phyloP scores from a whole-genome alignment of 2,888 invertebrate genomes.

The Drosophila antonietae region DNA sequence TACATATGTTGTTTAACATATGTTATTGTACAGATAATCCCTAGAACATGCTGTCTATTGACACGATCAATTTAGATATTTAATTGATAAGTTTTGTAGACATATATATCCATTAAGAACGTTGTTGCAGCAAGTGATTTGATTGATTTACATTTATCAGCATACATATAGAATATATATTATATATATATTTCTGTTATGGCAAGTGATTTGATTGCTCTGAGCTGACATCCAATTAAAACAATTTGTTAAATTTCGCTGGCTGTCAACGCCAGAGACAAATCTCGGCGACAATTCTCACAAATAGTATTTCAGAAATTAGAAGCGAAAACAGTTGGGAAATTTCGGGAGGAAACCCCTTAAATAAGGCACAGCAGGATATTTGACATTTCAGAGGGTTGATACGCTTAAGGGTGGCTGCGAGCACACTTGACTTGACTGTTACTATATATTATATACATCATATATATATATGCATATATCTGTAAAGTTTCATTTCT shows the following conservation, averaged over 20 bases:
- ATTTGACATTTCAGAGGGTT: slow-evolving; percentile 40
- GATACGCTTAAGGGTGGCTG: slow-evolving; percentile 25
- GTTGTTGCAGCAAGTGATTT: not conserved
- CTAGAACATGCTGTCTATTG: not conserved
- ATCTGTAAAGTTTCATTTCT: not conserved
- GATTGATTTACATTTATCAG: slow-evolving; percentile 6
- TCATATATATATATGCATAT: not conserved
- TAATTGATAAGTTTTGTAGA: not conserved
- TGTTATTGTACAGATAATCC: not conserved
- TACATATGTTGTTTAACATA: not conserved
- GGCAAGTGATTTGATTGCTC: slow-evolving; percentile 76
- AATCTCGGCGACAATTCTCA: not conserved
- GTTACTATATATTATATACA: not conserved
- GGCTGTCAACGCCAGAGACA: slow-evolving; percentile 63
- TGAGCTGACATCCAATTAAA: slow-evolving; percentile 74
- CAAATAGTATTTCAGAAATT: slow-evolving; percentile 41
- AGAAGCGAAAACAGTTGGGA: not conserved
- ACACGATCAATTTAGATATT: not conserved
- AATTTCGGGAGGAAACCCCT: slow-evolving; percentile 20
- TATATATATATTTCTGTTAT: not conserved
- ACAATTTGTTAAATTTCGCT: slow-evolving; percentile 70
- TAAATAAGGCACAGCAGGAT: slow-evolving; percentile 47
- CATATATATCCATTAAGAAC: not conserved
- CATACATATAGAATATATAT: not conserved
- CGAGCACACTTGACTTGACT: slow-evolving; percentile 10